Conservation (phyloP, 2,113 vertebrate species). For the Channa maculata region DNA sequence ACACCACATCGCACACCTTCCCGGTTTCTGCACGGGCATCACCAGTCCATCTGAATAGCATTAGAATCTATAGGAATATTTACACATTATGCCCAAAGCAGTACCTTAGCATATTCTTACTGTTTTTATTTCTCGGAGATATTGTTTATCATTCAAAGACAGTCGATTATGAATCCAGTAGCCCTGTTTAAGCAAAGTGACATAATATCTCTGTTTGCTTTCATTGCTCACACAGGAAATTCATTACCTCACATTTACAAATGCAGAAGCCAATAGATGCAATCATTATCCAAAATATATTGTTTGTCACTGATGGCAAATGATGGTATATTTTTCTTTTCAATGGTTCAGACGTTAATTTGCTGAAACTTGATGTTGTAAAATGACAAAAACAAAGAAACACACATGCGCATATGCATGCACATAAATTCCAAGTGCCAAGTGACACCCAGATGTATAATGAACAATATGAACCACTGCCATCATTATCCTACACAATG, state of each 20-base stretch:
- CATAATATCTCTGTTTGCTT: constrained; percentile 71
- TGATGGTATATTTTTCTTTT: constrained; percentile 76
- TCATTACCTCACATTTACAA: constrained; percentile 78
- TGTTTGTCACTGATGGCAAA: constrained; percentile 78
- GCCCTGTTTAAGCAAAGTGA: constrained; percentile 65
- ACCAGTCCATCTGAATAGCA: constrained; percentile 23
- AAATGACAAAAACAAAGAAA: constrained; percentile 77
- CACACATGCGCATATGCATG: constrained; percentile 31
- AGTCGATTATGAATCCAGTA: constrained; percentile 46
- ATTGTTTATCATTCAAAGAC: constrained; percentile 47
- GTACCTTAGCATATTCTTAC: constrained; percentile 33
- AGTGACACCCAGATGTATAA: constrained; percentile 76
- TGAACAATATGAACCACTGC: constrained; percentile 79
- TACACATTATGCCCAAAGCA: constrained; percentile 15
- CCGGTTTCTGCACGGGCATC: constrained; percentile 30
- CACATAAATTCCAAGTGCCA: constrained; percentile 61
- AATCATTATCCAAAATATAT: constrained; percentile 79
- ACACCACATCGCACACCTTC: constrained; percentile 49
- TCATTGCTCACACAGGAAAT: constrained; percentile 70
- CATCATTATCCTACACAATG: constrained; percentile 80
- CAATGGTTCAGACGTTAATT: constrained; percentile 77
- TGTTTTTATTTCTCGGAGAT: background rate
- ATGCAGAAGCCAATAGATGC: constrained; percentile 72
- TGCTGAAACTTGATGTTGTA: constrained; percentile 79
- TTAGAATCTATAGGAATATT: constrained; percentile 21